Percentiles rank a stretch among this genome's conserved stretches.
Evolutionary conservation across 2,113 vertebrate species (phyloP).

Genomic region (Porphyrio hochstetteri): DNA sequence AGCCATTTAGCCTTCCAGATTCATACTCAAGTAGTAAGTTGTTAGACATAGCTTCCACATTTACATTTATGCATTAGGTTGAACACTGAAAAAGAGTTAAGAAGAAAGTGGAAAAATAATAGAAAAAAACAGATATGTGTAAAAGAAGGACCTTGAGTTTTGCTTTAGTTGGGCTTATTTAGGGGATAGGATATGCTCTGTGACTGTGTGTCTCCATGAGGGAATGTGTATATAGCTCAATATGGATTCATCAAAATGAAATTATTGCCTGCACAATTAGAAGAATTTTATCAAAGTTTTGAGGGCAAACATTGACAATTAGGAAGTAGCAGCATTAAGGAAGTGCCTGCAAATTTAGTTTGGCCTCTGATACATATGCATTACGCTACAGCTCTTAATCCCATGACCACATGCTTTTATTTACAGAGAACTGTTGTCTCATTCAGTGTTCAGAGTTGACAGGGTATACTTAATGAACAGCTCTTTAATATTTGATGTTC

Average conservation of each 20-base stretch:
- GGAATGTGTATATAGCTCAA: neutral
- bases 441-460: neutral
- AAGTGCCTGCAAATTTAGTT: neutral
- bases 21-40: neutral
- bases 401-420: neutral
- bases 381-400: neutral
- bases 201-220: neutral
- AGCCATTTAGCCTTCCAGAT: neutral
- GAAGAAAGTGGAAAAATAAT: neutral
- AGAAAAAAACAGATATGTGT: neutral
- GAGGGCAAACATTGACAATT: neutral
- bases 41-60: neutral
- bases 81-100: neutral
- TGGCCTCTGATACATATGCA: neutral
- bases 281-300: neutral
- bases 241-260: neutral
- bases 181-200: neutral
- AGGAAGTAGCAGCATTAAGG: neutral
- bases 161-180: neutral
- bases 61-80: neutral
- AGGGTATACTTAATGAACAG: neutral
- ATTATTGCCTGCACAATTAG: neutral
- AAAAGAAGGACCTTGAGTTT: neutral
- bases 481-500: constrained; percentile 9
- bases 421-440: neutral